Evolutionary conservation across 2,113 vertebrate genomes (phyloP), one percentile per base, ranked within the genome.

Genomic region (Scomber colias): DNA sequence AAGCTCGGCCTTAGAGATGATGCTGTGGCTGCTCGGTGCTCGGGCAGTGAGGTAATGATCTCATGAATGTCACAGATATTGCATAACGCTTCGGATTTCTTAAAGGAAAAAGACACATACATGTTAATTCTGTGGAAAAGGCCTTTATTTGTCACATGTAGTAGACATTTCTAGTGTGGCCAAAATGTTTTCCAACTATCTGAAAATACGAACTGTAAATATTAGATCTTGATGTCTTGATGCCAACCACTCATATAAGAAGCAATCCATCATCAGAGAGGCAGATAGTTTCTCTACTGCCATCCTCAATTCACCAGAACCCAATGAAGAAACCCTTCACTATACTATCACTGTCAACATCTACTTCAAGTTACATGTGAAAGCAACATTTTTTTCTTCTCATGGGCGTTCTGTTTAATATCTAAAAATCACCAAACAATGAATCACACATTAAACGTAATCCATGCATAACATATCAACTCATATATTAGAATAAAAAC

Each of bases 41-140:
- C 21, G 8, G n/a, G 53, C 9, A 70, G 53, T 60, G 81, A 89
- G 65, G 80, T 64, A 60, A 86, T 79, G 55, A 74, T 57, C 64
- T 70, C 57, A 65, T 17, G 59, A 54, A 62, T 64, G 27, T 70
- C 69, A 50, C 31, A 81, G 61, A 62, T 77, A 55, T 87, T 67
- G 55, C 71, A 54, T 66, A 83, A 87, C 75, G 31, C 5, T 3
- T 56, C 30, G 69, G 56, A 67, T 66, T 77, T 66, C 16, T 59
- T 82, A 40, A 40, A 40, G 35, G 35, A 40, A 40, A 40, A 40
- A 55, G 67, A 57, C 35, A 54, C 40, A 21, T 44, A 1, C 31
- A 49, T 5, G 1, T 64, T 64, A 57, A 60, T 56, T 66, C 19
- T 62, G 61, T 51, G 19, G 15, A 68, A 85, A 77, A 63, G 1